These are phyloP conservation scores for Protophormia terraenovae DNA, from an alignment of 2,888 invertebrate genomes.

Conservation along the genomic window DNA sequence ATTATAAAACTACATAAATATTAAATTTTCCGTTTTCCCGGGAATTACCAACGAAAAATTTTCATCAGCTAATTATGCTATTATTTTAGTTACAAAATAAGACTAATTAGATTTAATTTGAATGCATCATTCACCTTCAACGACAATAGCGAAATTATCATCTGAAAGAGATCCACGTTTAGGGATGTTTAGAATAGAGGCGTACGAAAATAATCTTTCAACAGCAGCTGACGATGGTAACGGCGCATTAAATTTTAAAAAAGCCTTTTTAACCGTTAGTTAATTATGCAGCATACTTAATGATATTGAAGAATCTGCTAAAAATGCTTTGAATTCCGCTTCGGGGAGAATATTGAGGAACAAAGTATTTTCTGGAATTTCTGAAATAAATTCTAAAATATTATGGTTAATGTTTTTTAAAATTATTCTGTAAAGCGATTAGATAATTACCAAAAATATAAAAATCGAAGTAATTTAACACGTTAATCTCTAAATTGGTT, in stretches of 20 bases:
- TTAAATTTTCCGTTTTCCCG: too few species aligned
- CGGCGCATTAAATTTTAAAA: constrained; percentile 1
- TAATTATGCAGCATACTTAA: too few species aligned
- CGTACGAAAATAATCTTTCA: constrained; percentile 22
- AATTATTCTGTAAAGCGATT: not conserved
- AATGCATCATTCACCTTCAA: not conserved
- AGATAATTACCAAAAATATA: not conserved
- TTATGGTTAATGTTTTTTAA: not conserved
- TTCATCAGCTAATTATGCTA: too few species aligned
- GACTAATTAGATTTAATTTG: too few species aligned
- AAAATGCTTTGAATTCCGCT: not conserved
- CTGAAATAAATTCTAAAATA: not conserved
- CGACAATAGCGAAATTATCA: constrained; percentile 22
- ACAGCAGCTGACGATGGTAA: constrained; percentile 9
- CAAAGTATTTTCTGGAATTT: too few species aligned
- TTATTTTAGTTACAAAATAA: too few species aligned
- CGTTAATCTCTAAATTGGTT: constrained; percentile 8
- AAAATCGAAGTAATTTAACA: constrained; percentile 6
- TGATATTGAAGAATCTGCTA: too few species aligned
- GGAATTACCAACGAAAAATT: too few species aligned
- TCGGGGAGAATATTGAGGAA: not conserved
- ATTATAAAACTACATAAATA: too few species aligned
- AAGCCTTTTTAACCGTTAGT: too few species aligned
- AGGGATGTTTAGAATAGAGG: constrained; percentile 9
- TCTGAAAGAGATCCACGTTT: constrained; percentile 15